Base-by-base conservation (phyloP, 1,140 invertebrate species). In the Mycetomoellerius zeteki region DNA sequence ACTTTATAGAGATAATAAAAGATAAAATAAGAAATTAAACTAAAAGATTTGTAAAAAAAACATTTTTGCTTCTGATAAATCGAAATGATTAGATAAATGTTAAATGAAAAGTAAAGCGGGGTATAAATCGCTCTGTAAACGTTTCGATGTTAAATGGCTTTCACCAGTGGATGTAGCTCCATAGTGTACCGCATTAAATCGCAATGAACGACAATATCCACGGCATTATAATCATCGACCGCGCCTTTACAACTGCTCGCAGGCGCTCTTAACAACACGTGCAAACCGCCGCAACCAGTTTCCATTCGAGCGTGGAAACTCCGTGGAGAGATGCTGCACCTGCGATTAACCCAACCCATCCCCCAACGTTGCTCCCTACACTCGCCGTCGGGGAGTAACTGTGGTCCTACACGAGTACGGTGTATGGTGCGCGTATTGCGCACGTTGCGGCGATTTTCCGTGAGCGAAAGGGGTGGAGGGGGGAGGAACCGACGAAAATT, bases 391-490 rank as follows among this genome's bases (percentile, higher is more conserved):
- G 52, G 43, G 76, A 80, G 69, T 78, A 86, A 88, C 85, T 88
- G 87, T 69, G 72, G 71, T 75, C 85, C 75, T 81, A 85, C 64
- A 65, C 24, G 52, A 87, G 85, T 58, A 24, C 19, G 37, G 37
- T 43, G 37, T 43, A 43, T 12, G 37, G 77, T 65, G 85, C 88
- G 76, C 71, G 89, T 56, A 69, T 90, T 75, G 81, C 60, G 71
- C 85, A 89, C 89, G 90, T 89, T 85, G 62, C 43, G 56, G 90
- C 87, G 88, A 81, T 91, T 91, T 73, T 89, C 37, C 81, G 76
- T 72, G 19, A 37, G 37, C 54, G 67, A 82, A 50, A 50, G 52
- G 76, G 65, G 47, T 52, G 1, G 33, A 50, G 52, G 76, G 65
- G 47, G 62, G 1, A 14, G 71, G 37, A 4, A 86, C 43, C 78